Evolutionary conservation across 2,888 invertebrate species (phyloP).

Genomic region (Philereme vetulata): DNA sequence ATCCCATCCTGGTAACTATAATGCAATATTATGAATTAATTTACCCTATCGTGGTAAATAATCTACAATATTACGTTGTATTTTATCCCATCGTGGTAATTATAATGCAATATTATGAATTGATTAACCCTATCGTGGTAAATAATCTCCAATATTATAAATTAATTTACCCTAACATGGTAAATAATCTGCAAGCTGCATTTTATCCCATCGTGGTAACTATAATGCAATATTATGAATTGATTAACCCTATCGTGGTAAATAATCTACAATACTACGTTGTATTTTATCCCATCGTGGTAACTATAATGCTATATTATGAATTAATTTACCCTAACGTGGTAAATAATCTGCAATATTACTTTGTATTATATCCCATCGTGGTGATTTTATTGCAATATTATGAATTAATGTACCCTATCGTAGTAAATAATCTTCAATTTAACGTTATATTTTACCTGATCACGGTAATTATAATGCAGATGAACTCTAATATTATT

Average conservation of each 20-base stretch:
- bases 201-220: too few species aligned
- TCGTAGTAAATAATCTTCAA: not conserved
- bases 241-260: conserved; percentile 1
- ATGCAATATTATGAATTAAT: not conserved
- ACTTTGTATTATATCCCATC: not conserved
- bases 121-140: not conserved
- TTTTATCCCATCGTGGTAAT: not conserved
- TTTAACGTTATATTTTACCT: too few species aligned
- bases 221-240: not conserved
- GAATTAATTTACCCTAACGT: not conserved
- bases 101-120: not conserved
- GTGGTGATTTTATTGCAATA: not conserved
- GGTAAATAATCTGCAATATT: not conserved
- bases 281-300: not conserved
- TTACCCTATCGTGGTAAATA: not conserved
- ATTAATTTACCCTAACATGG: too few species aligned
- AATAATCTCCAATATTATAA: too few species aligned
- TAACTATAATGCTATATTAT: not conserved
- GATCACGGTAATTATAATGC: too few species aligned
- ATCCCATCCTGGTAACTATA: too few species aligned
- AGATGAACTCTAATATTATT: too few species aligned
- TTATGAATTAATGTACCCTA: not conserved
- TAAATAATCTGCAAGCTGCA: too few species aligned
- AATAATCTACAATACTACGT: not conserved
- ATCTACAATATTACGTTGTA: not conserved